A percentile compares a stretch with the other conserved stretches of the same genome.
phyloP scores from a whole-genome alignment of 64 coral and sea anemone genomes.

The Montipora efflorescens region DNA sequence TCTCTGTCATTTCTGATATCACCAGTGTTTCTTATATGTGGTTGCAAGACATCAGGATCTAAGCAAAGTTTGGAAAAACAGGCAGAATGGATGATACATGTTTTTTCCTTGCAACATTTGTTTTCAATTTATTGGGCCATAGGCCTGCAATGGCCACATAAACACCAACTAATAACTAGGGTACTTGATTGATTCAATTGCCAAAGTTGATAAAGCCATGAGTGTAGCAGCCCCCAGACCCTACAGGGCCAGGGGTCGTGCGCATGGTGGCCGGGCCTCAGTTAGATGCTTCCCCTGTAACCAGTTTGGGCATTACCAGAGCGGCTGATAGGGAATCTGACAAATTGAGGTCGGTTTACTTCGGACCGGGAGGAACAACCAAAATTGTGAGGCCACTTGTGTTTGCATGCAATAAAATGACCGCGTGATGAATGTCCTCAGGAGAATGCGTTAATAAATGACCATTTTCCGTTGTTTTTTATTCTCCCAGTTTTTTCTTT shows the following conservation, averaged over 20 bases:
- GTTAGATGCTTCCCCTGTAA: slow-evolving; percentile 41
- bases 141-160: too few species aligned
- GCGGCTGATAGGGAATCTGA: not conserved
- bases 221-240: not conserved
- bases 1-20: too few species aligned
- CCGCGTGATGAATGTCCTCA: not conserved
- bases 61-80: too few species aligned
- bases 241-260: not conserved
- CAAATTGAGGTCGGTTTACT: not conserved
- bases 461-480: not conserved
- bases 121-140: too few species aligned
- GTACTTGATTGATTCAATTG: not conserved
- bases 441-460: not conserved
- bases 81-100: too few species aligned
- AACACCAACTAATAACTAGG: too few species aligned
- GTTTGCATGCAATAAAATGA: not conserved
- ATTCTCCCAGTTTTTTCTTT: not conserved
- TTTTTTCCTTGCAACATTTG: too few species aligned
- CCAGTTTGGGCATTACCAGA: slow-evolving; percentile 42
- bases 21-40: too few species aligned
- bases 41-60: too few species aligned
- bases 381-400: not conserved
- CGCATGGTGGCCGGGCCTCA: not conserved
- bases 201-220: slow-evolving; percentile 33
- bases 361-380: not conserved